Base-by-base conservation (phyloP, 2,888 invertebrate species). In the Machimus rusticus region DNA sequence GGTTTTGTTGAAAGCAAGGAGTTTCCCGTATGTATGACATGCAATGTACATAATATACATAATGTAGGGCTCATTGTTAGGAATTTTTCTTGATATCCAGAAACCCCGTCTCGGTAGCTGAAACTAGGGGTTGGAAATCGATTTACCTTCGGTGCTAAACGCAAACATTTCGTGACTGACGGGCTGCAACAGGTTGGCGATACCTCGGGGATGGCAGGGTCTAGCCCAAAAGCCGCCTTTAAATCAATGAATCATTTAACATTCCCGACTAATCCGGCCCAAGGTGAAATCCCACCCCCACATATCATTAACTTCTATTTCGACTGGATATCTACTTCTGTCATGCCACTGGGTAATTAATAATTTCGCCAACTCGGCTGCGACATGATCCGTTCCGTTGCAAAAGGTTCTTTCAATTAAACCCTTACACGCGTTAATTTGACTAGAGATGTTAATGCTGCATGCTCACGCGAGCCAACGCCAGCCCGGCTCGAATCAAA, bases 351-450 rank as follows among this genome's bases (percentile, higher is more conserved):
- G 12, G 28, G 28, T 66, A 23, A 66, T 66, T 66, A 66, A 66
- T 66, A 66, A 66, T 23, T 46, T 66, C 5, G 66, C 66, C 66
- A 66, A 28, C 9, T 66, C 8, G 3, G 3, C 66, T 37, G 74
- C 6, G 31, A 28, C 31, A 19, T 37, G 77, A 77, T 39, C 23
- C 39, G 78, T 23, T 16, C 43, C 43, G 14, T 19, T 43, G 78
- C 78, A 43, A 78, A 77, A 16, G 39, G 34, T 43, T 78, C 39
- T 78, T 78, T 43, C 78, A 78, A 78, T 78, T 78, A 78, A 78
- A 78, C 78, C 78, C 37, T 78, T 78, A 78, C 78, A 78, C 43
- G 78, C 37, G 43, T 78, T 78, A 78, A 43, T 78, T 78, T 16
- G 34, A 39, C 39, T 76, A 76, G 31, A 76, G 31, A 78, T 23